Percentiles rank a stretch among this genome's conserved stretches.
These are phyloP conservation scores for Apogon talboti DNA, from an alignment of 2,797 vertebrate species.

Conservation along the genomic window DNA sequence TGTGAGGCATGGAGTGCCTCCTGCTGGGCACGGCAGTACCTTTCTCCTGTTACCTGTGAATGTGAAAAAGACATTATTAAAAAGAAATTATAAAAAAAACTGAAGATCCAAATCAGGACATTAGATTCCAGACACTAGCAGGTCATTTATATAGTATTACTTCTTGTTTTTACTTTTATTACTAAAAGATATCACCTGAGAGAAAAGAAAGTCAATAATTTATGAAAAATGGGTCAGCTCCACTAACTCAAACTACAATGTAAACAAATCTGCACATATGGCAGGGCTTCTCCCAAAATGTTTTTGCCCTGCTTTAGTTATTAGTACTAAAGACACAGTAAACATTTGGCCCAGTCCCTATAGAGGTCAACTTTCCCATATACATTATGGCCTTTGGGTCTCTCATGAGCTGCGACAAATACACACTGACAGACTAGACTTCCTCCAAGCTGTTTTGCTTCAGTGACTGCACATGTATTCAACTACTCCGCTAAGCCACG, in stretches of 20 bases:
- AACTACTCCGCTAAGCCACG: constrained; percentile 41
- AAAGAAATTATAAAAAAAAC: too few species aligned
- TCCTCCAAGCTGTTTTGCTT: constrained; percentile 56
- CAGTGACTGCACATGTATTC: constrained; percentile 59
- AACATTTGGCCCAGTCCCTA: constrained; percentile 13
- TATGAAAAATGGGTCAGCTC: constrained; percentile 1
- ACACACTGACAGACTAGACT: constrained; percentile 56
- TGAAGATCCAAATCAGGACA: too few species aligned
- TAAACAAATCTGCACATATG: constrained; percentile 3
- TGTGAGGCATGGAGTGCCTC: constrained; percentile 90
- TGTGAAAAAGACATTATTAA: neutral
- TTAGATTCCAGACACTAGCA: too few species aligned
- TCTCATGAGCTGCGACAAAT: constrained; percentile 43
- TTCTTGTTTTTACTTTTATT: neutral
- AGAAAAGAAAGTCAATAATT: neutral
- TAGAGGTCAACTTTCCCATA: constrained; percentile 11
- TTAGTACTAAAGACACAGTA: constrained; percentile 11
- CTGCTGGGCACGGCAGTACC: constrained; percentile 90
- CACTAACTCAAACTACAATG: neutral
- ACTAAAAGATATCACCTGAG: neutral
- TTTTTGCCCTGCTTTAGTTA: neutral
- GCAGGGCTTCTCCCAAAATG: constrained; percentile 3
- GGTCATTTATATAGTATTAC: too few species aligned
- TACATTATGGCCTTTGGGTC: constrained; percentile 25
- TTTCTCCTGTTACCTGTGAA: constrained; percentile 90